Conservation (phyloP, 2,888 invertebrate genomes). For the Stenolophus ochropezus region DNA sequence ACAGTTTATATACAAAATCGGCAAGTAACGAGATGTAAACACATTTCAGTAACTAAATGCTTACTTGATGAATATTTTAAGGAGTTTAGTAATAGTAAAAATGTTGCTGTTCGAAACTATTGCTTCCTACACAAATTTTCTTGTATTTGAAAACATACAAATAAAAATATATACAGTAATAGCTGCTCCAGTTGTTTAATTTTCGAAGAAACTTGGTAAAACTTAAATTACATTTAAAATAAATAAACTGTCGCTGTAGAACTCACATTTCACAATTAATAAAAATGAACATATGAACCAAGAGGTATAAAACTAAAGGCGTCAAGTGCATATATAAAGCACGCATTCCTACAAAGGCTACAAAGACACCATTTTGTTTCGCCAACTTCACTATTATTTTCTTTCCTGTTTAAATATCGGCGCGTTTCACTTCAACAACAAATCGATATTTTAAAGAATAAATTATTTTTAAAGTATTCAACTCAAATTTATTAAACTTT, state of each 20-base stretch:
- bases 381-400: constrained; percentile 57
- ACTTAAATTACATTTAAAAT: constrained; percentile 24
- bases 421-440: constrained; percentile 19
- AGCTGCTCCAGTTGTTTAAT: constrained; percentile 3
- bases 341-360: constrained; percentile 43
- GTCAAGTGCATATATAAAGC: constrained; percentile 49
- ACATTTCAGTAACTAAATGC: constrained; percentile 19
- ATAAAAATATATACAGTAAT: constrained; percentile 36
- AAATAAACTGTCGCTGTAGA: constrained; percentile 41
- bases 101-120: constrained; percentile 21
- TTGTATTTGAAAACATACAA: constrained; percentile 38
- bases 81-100: constrained; percentile 12
- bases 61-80: not conserved
- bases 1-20: constrained; percentile 20
- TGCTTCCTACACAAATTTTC: constrained; percentile 47
- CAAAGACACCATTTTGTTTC: constrained; percentile 53
- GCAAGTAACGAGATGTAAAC: constrained; percentile 4
- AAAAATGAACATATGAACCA: constrained; percentile 34
- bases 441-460: not conserved
- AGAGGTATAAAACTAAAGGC: constrained; percentile 27
- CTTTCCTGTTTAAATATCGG: constrained; percentile 44
- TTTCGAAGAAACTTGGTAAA: not conserved
- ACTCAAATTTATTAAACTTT: constrained; percentile 33
- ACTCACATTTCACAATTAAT: constrained; percentile 54
- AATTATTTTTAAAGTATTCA: not conserved